These are phyloP conservation scores for Drosophila lacicola DNA, from an alignment of 2,888 invertebrate genomes.

Conservation along the genomic window DNA sequence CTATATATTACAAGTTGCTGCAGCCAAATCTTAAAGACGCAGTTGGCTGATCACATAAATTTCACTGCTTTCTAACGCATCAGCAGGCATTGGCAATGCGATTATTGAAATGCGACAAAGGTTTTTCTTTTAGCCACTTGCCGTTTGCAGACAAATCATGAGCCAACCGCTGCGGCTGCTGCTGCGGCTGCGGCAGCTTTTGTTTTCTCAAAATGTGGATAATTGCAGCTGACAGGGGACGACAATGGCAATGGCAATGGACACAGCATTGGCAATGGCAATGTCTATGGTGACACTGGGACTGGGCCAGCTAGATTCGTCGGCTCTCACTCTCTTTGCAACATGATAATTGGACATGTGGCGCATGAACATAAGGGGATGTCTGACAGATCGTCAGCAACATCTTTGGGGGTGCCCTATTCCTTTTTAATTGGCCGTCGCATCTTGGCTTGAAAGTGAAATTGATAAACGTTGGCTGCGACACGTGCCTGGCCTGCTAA, in stretches of 20 bases:
- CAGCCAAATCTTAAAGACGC: slow-evolving; percentile 49
- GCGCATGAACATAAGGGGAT: slow-evolving; percentile 65
- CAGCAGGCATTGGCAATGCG: slow-evolving; percentile 43
- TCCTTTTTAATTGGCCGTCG: slow-evolving; percentile 66
- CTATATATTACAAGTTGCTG: slow-evolving; percentile 65
- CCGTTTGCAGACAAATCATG: slow-evolving; percentile 69
- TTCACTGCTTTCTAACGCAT: slow-evolving; percentile 78
- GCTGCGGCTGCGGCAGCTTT: slow-evolving; percentile 40
- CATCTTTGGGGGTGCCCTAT: slow-evolving; percentile 58
- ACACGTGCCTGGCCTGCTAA: slow-evolving; percentile 50
- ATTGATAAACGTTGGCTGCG: slow-evolving; percentile 51
- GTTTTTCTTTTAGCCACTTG: slow-evolving; percentile 61
- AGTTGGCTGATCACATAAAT: slow-evolving; percentile 57
- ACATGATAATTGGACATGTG: slow-evolving; percentile 78
- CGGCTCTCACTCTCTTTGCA: slow-evolving; percentile 67
- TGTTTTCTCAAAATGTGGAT: slow-evolving; percentile 67
- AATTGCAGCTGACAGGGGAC: slow-evolving; percentile 70
- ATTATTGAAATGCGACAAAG: slow-evolving; percentile 76
- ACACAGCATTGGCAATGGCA: background rate
- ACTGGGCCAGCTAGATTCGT: slow-evolving; percentile 48
- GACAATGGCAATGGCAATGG: slow-evolving; percentile 3
- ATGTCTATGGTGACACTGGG: slow-evolving; percentile 57
- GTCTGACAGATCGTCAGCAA: slow-evolving; percentile 29
- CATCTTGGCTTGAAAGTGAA: slow-evolving; percentile 62
- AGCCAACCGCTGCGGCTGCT: slow-evolving; percentile 23